These are phyloP conservation scores for Apis florea DNA, from an alignment of 1,140 invertebrate species.

Conservation along the genomic window DNA sequence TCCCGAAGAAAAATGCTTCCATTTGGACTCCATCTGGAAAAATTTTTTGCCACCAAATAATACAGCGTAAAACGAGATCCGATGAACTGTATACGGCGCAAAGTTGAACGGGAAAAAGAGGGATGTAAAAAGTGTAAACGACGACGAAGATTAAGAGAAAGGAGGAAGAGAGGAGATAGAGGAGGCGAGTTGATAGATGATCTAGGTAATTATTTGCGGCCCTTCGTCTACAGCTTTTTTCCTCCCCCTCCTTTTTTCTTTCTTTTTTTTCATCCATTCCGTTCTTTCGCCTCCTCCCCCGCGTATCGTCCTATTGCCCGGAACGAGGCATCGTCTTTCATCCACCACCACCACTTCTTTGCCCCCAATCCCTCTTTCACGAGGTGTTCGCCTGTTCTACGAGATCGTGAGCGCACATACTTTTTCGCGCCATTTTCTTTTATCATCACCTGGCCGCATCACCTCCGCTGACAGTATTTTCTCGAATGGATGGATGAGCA, in stretches of 20 bases:
- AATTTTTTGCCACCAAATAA: too few relatives aligned
- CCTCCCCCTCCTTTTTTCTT: too few relatives aligned
- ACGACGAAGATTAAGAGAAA: conserved; percentile 25
- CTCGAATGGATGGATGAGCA: conserved; percentile 45
- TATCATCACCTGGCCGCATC: conserved; percentile 38
- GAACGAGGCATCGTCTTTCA: conserved; percentile 32
- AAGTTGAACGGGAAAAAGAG: neutral
- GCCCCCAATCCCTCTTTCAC: conserved; percentile 2
- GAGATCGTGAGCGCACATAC: neutral
- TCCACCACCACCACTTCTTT: conserved; percentile 9
- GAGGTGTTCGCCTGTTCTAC: neutral
- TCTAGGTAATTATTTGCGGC: conserved; percentile 66
- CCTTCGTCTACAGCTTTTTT: conserved; percentile 9
- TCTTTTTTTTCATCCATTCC: conserved; percentile 35
- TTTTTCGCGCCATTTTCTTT: conserved; percentile 55
- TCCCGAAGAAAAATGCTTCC: too few relatives aligned
- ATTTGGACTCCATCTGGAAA: too few relatives aligned
- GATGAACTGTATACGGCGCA: too few relatives aligned
- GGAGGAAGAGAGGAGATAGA: neutral
- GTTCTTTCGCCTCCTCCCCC: conserved; percentile 12
- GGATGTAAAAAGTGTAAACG: conserved; percentile 34
- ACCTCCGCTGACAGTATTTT: conserved; percentile 45
- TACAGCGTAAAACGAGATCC: too few relatives aligned
- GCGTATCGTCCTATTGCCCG: neutral
- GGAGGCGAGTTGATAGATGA: conserved; percentile 62